A percentile compares a stretch with the other conserved stretches of the same genome.
These are phyloP conservation scores for Cantharis rustica DNA, from an alignment of 2,888 invertebrate species.

Conservation along the genomic window DNA sequence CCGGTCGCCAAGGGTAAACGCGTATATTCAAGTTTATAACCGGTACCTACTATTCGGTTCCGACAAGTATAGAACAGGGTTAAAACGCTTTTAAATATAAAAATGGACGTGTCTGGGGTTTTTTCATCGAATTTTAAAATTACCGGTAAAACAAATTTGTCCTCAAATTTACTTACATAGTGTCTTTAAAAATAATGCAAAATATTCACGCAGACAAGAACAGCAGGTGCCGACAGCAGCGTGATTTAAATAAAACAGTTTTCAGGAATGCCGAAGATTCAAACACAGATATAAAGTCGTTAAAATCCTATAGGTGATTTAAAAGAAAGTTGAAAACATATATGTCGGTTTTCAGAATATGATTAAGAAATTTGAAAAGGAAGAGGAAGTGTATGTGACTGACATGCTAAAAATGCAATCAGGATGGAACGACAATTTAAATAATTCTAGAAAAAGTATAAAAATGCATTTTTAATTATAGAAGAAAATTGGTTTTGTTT, in stretches of 20 bases:
- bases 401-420: not conserved
- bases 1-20: no score
- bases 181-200: not conserved
- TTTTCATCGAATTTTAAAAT: not conserved
- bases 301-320: not conserved
- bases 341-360: not conserved
- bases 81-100: not conserved
- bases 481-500: not conserved
- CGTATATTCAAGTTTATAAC: no score
- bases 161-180: not conserved
- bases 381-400: not conserved
- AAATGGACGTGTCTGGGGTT: not conserved
- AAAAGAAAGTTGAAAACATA: not conserved
- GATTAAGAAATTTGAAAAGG: not conserved
- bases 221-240: not conserved
- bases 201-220: not conserved
- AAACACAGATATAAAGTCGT: not conserved
- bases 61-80: not conserved
- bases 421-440: not conserved
- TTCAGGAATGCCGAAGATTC: not conserved
- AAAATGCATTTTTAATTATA: not conserved
- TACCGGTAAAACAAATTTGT: not conserved
- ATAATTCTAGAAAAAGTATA: not conserved
- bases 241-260: not conserved
- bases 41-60: no score